These are phyloP conservation scores for Eurytoma californica DNA, from an alignment of 2,888 invertebrate genomes.

Conservation along the genomic window DNA sequence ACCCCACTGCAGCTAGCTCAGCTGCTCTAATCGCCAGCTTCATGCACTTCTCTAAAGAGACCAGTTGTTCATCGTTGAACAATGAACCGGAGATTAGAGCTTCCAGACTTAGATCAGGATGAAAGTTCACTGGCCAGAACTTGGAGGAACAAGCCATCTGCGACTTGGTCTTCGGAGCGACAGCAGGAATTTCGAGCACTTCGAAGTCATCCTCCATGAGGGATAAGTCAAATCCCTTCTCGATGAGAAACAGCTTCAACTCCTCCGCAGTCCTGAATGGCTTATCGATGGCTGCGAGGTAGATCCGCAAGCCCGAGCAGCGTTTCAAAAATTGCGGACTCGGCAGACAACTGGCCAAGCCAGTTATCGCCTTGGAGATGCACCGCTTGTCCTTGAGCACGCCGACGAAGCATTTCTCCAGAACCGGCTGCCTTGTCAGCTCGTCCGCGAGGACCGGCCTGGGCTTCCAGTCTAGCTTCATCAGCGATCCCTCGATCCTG, in stretches of 20 bases:
- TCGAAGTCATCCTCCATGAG: constrained; percentile 77
- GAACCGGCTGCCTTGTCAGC: constrained; percentile 75
- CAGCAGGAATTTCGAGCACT: constrained; percentile 78
- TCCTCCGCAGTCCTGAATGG: constrained; percentile 62
- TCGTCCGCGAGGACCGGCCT: constrained; percentile 78
- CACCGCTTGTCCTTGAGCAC: constrained; percentile 79
- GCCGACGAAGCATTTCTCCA: constrained; percentile 80
- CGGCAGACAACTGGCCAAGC: constrained; percentile 79
- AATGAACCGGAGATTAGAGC: constrained; percentile 79
- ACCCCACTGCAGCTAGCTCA: constrained; percentile 61
- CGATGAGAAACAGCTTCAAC: constrained; percentile 74
- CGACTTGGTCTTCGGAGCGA: constrained; percentile 80
- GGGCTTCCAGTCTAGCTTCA: constrained; percentile 31
- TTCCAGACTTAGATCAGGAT: constrained; percentile 86
- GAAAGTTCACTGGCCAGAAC: constrained; percentile 91
- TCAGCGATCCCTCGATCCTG: constrained; percentile 11
- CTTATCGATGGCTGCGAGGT: constrained; percentile 75
- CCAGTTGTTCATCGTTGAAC: constrained; percentile 78
- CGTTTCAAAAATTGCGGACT: constrained; percentile 85
- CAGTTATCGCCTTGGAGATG: constrained; percentile 81
- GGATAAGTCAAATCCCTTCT: constrained; percentile 76
- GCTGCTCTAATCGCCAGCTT: constrained; percentile 78
- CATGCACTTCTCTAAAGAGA: constrained; percentile 79
- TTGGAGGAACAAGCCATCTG: constrained; percentile 81
- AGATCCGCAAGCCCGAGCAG: constrained; percentile 79